A percentile compares a stretch with the other conserved stretches of the same genome.
These are phyloP conservation scores for Kryptolebias marmoratus DNA, from an alignment of 2,113 vertebrate genomes.

Conservation along the genomic window DNA sequence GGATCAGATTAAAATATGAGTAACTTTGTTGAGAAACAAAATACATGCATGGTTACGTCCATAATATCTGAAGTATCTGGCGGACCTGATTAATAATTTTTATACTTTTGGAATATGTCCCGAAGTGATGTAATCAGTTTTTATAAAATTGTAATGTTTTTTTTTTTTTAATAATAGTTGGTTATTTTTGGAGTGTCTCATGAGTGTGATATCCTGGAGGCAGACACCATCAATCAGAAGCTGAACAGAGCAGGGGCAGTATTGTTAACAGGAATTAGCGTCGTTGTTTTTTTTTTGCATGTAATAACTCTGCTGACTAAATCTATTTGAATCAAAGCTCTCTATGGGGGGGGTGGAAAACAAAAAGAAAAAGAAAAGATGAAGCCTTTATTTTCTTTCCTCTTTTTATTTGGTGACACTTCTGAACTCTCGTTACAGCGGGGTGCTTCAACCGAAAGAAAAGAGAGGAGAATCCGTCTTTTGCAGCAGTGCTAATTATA, in stretches of 20 bases:
- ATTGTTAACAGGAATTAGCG: slow-evolving; percentile 57
- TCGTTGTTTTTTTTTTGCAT: slow-evolving; percentile 51
- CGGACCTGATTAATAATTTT: background rate
- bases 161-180: background rate
- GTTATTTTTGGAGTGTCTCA: slow-evolving; percentile 9
- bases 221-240: slow-evolving; percentile 58
- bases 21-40: too few relatives aligned
- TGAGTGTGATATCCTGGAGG: slow-evolving; percentile 36
- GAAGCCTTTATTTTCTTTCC: background rate
- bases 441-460: slow-evolving; percentile 26
- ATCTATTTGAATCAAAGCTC: slow-evolving; percentile 36
- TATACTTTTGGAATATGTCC: background rate
- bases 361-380: background rate
- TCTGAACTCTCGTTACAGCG: slow-evolving; percentile 26
- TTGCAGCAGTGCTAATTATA: slow-evolving; percentile 9
- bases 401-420: slow-evolving; percentile 1
- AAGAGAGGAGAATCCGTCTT: background rate
- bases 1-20: background rate
- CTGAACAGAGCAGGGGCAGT: slow-evolving; percentile 36
- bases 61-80: background rate
- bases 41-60: background rate
- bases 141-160: background rate
- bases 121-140: background rate
- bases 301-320: slow-evolving; percentile 29
- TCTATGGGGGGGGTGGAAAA: background rate